A percentile compares a stretch with the other conserved stretches of the same genome.
These are phyloP conservation scores for Arbacia lixula DNA, from an alignment of 53 echinoderm and acorn worm species.

Conservation along the genomic window DNA sequence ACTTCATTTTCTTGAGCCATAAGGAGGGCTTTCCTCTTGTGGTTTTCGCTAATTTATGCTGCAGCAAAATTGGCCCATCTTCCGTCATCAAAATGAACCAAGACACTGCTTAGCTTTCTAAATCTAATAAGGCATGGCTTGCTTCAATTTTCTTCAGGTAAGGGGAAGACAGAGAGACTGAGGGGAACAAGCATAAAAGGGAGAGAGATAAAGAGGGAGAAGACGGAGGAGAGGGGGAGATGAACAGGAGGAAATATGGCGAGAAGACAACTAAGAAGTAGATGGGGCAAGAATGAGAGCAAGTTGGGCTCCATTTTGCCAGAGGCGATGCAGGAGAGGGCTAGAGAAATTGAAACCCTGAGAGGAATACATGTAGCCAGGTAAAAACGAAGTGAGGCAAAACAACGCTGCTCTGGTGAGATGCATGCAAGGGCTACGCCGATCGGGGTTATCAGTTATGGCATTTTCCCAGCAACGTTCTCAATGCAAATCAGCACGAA, in stretches of 20 bases:
- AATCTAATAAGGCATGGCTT: conserved; percentile 54
- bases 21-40: conserved; percentile 19
- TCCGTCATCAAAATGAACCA: conserved; percentile 44
- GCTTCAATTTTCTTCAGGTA: conserved; percentile 48
- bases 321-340: conserved; percentile 44
- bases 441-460: conserved; percentile 48
- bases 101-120: conserved; percentile 53
- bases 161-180: neutral
- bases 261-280: conserved; percentile 15
- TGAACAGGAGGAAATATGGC: neutral
- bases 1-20: conserved; percentile 26
- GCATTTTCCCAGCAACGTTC: conserved; percentile 48
- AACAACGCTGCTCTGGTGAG: conserved; percentile 22
- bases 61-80: conserved; percentile 54
- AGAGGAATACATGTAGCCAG: conserved; percentile 55
- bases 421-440: conserved; percentile 17
- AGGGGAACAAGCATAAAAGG: neutral
- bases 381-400: conserved; percentile 25
- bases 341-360: conserved; percentile 46
- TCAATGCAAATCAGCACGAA: conserved; percentile 42
- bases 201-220: conserved; percentile 16
- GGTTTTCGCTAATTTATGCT: conserved; percentile 46
- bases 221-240: neutral
- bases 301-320: conserved; percentile 46
- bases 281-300: neutral